phyloP scores from a whole-genome alignment of 2,113 vertebrate genomes.

The Elanus axillaris region DNA sequence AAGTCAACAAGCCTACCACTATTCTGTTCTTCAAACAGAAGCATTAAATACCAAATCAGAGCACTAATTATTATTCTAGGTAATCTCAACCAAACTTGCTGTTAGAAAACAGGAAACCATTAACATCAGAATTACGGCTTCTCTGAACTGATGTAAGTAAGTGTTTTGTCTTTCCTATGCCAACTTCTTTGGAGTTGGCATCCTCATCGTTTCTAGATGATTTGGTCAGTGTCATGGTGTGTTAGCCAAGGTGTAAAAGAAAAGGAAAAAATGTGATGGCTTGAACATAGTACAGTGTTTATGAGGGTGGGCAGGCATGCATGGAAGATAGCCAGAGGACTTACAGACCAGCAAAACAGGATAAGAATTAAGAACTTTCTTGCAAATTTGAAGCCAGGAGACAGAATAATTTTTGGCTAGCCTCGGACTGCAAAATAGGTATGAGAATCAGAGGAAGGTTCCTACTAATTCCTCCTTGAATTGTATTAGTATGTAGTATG shows the following conservation, averaged over 20 bases:
- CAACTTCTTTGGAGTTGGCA: not conserved
- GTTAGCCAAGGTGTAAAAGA: not conserved
- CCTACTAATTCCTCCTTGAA: not conserved
- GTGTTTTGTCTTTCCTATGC: not conserved
- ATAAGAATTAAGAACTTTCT: not conserved
- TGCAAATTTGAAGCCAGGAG: not conserved
- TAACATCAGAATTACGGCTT: not conserved
- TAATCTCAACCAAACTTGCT: not conserved
- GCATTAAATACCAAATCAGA: not conserved
- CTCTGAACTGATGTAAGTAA: not conserved
- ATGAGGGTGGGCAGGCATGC: not conserved
- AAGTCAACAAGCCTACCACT: not conserved
- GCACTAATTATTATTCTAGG: not conserved
- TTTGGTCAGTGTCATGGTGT: not conserved
- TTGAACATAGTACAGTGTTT: not conserved
- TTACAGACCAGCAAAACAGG: not conserved
- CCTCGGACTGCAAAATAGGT: not conserved
- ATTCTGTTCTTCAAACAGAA: not conserved
- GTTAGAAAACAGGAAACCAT: not conserved
- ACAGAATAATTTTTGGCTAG: not conserved
- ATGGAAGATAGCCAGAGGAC: not conserved
- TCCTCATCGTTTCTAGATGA: not conserved
- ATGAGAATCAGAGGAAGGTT: not conserved
- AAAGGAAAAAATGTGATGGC: not conserved
- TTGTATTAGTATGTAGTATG: not conserved